These are phyloP conservation scores for Pteronura brasiliensis DNA, from an alignment of 2,113 vertebrate genomes.

Conservation along the genomic window DNA sequence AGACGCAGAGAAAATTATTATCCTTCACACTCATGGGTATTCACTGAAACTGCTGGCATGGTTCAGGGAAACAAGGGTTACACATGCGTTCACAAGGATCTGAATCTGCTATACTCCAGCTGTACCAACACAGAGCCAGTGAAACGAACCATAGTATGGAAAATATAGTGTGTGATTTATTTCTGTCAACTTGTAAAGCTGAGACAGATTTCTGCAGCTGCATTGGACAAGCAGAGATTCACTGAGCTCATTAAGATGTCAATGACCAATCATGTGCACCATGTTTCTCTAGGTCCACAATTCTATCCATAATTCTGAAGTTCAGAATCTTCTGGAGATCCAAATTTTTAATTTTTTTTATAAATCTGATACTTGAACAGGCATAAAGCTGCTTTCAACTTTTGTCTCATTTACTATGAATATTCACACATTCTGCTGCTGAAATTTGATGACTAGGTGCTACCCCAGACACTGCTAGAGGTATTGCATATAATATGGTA, in stretches of 20 bases:
- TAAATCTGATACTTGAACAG: neutral
- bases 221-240: neutral
- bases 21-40: neutral
- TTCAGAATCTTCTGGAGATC: slow-evolving; percentile 12
- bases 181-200: slow-evolving; percentile 68
- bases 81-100: neutral
- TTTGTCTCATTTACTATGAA: slow-evolving; percentile 31
- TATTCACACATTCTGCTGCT: neutral
- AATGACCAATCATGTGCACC: slow-evolving; percentile 1
- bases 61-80: slow-evolving; percentile 10
- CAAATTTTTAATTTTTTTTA: neutral
- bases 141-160: slow-evolving; percentile 69
- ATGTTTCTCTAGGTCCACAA: neutral
- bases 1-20: neutral
- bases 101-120: slow-evolving; percentile 51
- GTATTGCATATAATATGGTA: neutral
- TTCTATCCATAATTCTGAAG: neutral
- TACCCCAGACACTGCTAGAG: neutral
- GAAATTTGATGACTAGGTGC: neutral
- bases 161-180: slow-evolving; percentile 69
- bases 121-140: slow-evolving; percentile 69
- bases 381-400: neutral
- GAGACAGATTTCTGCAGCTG: slow-evolving; percentile 65
- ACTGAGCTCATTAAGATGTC: slow-evolving; percentile 55
- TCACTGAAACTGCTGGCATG: slow-evolving; percentile 17